phyloP scores from a whole-genome alignment of 2,113 vertebrate genomes.

The Phyllopteryx taeniolatus region DNA sequence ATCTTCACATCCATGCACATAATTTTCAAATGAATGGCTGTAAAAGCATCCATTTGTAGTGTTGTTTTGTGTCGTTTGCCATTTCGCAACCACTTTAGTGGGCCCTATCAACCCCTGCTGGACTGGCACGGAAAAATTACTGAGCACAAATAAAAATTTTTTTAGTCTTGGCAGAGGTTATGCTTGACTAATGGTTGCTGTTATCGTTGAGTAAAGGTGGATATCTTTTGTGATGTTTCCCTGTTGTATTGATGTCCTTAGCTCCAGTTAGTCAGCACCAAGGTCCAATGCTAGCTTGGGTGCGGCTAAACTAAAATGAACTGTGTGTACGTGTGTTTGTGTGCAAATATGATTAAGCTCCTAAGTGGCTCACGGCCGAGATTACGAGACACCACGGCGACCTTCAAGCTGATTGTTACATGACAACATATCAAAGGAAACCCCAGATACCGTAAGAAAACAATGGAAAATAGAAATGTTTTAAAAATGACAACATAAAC shows the following conservation, averaged over 20 bases:
- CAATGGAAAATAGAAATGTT: too few relatives aligned
- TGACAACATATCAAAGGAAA: too few relatives aligned
- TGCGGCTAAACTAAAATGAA: neutral
- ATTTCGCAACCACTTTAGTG: neutral
- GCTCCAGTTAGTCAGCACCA: conserved; percentile 81
- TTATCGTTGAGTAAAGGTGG: too few relatives aligned
- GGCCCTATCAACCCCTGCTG: neutral
- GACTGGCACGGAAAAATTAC: neutral
- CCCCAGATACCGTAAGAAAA: too few relatives aligned
- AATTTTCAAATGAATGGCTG: too few relatives aligned
- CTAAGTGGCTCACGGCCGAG: conserved; percentile 53
- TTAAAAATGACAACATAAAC: too few relatives aligned
- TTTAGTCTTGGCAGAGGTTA: too few relatives aligned
- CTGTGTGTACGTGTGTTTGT: neutral
- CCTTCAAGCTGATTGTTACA: neutral
- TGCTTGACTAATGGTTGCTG: too few relatives aligned
- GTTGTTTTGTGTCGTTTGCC: too few relatives aligned
- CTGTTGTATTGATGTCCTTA: conserved; percentile 29
- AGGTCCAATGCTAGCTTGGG: conserved; percentile 80
- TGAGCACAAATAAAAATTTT: too few relatives aligned
- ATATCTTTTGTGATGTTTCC: neutral
- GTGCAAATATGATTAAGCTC: conserved; percentile 43
- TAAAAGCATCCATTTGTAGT: too few relatives aligned
- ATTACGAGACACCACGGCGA: conserved; percentile 21
- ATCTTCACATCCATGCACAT: too few relatives aligned